Conservation (phyloP, 2,113 vertebrate genomes). For the Leptodactylus fuscus region DNA sequence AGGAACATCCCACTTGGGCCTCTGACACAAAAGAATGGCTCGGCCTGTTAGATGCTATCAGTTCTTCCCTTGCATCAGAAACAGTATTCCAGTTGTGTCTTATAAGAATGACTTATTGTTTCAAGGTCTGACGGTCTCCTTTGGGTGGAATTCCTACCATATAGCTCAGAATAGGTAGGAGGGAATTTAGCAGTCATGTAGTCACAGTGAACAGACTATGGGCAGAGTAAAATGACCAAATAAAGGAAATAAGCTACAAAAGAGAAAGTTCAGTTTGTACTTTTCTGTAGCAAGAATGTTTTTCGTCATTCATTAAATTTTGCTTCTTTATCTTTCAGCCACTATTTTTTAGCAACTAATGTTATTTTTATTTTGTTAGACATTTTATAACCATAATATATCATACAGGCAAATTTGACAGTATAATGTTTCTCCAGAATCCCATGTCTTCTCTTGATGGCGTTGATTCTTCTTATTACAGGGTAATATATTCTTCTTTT, state of each 20-base stretch:
- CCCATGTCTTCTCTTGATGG: not conserved
- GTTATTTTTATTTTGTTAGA: not conserved
- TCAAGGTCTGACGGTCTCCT: conserved; percentile 71
- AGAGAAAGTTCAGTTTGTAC: not conserved
- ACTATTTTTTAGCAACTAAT: not conserved
- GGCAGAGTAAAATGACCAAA: conserved; percentile 12
- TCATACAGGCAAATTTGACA: not conserved
- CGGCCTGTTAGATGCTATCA: conserved; percentile 79
- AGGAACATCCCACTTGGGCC: conserved; percentile 81
- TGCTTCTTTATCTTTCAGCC: not conserved
- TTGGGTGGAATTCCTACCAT: conserved; percentile 79
- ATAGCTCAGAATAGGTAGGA: conserved; percentile 74
- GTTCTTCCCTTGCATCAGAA: conserved; percentile 74
- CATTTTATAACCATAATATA: not conserved
- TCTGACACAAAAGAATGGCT: conserved; percentile 78
- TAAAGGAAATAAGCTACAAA: conserved; percentile 1
- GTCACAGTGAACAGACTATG: conserved; percentile 30
- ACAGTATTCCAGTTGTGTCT: conserved; percentile 79
- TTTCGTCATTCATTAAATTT: not conserved
- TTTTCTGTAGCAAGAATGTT: not conserved
- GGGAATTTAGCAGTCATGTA: conserved; percentile 72
- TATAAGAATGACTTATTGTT: conserved; percentile 84
- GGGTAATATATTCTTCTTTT: too few species aligned
- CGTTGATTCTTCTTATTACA: too few species aligned
- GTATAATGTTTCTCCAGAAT: not conserved